phyloP scores from a whole-genome alignment of 2,888 invertebrate species.

The Apodemia zela region DNA sequence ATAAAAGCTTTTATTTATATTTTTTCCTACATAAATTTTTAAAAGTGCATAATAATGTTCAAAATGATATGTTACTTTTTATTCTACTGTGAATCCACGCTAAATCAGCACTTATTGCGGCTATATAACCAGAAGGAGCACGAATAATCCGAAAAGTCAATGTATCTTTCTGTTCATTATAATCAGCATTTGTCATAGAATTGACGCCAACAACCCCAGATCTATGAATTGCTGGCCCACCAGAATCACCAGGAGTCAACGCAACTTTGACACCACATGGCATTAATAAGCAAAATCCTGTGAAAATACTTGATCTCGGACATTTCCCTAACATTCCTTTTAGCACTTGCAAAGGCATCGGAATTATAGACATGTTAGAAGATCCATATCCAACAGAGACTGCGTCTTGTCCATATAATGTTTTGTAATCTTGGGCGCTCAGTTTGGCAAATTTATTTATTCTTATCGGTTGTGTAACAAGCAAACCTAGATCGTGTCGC shows the following conservation, averaged over 20 bases:
- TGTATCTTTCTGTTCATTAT: background rate
- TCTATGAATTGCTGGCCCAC: conserved; percentile 16
- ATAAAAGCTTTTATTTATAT: too few relatives aligned
- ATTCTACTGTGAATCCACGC: background rate
- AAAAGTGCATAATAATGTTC: background rate
- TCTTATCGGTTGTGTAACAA: conserved; percentile 18
- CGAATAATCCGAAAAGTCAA: background rate
- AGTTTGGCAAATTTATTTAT: conserved; percentile 17
- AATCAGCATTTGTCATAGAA: background rate
- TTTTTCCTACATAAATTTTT: too few relatives aligned
- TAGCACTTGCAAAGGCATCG: conserved; percentile 16
- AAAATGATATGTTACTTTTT: background rate
- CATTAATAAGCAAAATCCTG: conserved; percentile 14
- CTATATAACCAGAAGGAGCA: background rate
- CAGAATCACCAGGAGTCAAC: conserved; percentile 19
- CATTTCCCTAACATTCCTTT: conserved; percentile 17
- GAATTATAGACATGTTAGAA: background rate
- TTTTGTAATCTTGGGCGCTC: conserved; percentile 19
- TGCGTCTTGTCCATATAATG: conserved; percentile 19
- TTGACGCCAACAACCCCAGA: background rate
- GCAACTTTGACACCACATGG: conserved; percentile 2
- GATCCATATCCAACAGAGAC: conserved; percentile 5
- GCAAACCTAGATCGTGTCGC: conserved; percentile 16
- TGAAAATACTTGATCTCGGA: background rate
- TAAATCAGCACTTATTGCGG: background rate